These are phyloP conservation scores for Cyclophora punctaria DNA, from an alignment of 2,888 invertebrate species.

Conservation along the genomic window DNA sequence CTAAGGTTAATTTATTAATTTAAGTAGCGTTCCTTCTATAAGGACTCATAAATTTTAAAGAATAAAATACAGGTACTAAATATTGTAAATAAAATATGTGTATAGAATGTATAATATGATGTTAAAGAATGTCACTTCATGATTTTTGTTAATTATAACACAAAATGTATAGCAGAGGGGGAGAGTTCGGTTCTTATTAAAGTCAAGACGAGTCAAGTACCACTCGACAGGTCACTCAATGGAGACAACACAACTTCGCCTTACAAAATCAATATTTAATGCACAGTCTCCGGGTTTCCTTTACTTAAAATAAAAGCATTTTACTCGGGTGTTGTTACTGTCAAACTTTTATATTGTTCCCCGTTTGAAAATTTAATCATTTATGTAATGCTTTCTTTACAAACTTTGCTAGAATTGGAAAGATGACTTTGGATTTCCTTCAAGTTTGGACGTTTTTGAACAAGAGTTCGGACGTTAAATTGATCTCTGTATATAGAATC, in stretches of 20 bases:
- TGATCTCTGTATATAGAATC: background rate
- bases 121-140: conserved; percentile 36
- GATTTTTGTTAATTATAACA: conserved; percentile 16
- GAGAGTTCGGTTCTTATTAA: conserved; percentile 58
- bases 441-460: too few species aligned
- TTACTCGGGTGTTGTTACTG: conserved; percentile 10
- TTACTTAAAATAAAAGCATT: conserved; percentile 11
- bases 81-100: too few species aligned
- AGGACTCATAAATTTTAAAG: too few species aligned
- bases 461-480: too few species aligned
- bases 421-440: too few species aligned
- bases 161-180: conserved; percentile 28
- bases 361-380: conserved; percentile 20
- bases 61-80: too few species aligned
- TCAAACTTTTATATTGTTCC: conserved; percentile 9
- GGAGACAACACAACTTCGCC: conserved; percentile 36
- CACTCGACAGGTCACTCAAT: conserved; percentile 55
- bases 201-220: conserved; percentile 55
- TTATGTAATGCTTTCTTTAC: conserved; percentile 18
- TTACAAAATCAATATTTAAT: conserved; percentile 37
- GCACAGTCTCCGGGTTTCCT: conserved; percentile 18
- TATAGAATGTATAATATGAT: too few species aligned
- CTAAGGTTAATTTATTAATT: too few species aligned
- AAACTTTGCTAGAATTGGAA: conserved; percentile 13
- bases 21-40: too few species aligned